Conservation (phyloP, 2,888 invertebrate species). For the Parnassius glacialis region DNA sequence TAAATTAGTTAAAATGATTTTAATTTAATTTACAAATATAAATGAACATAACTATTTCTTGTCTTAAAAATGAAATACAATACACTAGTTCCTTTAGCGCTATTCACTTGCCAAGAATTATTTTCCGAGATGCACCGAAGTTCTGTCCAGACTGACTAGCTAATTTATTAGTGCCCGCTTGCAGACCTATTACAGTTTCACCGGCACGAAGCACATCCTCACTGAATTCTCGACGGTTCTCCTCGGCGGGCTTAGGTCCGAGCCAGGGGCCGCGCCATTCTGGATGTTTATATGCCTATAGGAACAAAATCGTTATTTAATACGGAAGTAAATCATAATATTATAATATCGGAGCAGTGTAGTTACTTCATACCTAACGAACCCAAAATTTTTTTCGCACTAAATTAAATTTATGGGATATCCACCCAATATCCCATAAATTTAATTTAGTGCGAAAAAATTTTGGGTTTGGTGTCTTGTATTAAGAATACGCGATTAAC, state of each 20-base stretch:
- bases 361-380: no score
- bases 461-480: no score
- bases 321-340: neutral
- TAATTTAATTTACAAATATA: no score
- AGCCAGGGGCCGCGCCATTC: conserved; percentile 91
- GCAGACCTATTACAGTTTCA: conserved; percentile 91
- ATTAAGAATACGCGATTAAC: no score
- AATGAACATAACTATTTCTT: neutral
- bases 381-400: no score
- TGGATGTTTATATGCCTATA: conserved; percentile 88
- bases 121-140: conserved; percentile 92
- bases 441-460: no score
- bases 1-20: no score
- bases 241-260: conserved; percentile 93
- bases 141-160: conserved; percentile 93
- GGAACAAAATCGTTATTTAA: conserved; percentile 4
- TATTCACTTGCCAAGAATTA: conserved; percentile 86
- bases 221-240: conserved; percentile 89
- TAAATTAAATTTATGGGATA: no score
- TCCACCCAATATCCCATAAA: no score
- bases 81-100: conserved; percentile 20
- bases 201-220: conserved; percentile 92
- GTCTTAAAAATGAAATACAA: conserved; percentile 6
- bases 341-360: no score
- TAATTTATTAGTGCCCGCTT: conserved; percentile 92